Evolutionary conservation across 2,113 vertebrate genomes (phyloP), one percentile per base, ranked within the genome.

Genomic region (Australoheros scitulus): DNA sequence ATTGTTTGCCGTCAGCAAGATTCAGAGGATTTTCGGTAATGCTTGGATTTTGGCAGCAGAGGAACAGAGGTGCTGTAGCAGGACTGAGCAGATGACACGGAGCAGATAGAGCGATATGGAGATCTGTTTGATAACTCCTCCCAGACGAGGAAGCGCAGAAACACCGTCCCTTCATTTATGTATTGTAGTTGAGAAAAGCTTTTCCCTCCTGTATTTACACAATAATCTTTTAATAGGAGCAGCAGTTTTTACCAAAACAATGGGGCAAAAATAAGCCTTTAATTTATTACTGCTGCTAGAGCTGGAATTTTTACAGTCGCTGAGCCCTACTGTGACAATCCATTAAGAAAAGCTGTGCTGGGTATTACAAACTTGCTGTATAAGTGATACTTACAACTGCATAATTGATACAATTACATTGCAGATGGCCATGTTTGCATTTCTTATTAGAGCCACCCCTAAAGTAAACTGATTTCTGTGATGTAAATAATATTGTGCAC

Each of bases 121-220:
- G 89, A 90, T 92, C 56, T 80, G 22, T 61, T 58, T 80, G 88
- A 92, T 91, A 83, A 85, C 32, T 76, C 88, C 72, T 83, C 29
- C 77, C 50, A 3, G 29, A 88, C 64, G 77, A 81, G 78, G 36
- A 36, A 6, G 70, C 70, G 75, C 63, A 85, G 38, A 90, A 87
- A 90, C 79, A 78, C 72, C 81, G 83, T 63, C 74, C 82, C 36
- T 22, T 86, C 61, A 18, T 83, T 79, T 68, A 20, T 36, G 26
- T 77, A 36, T 74, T 85, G 57, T 79, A 38, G 64, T 72, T 11
- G n/a, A 79, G 43, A 72, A 84, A 58, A 52, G 15, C 50, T 75
- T 32, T 64, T 76, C 72, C 29, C 26, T 75, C 24, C 6, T 61
- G 58, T 70, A 59, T 83, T 61, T 60, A 75, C 58, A 26, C 18